Evolutionary conservation across 2,113 vertebrate genomes (phyloP).

Genomic region (Tenrec ecaudatus): DNA sequence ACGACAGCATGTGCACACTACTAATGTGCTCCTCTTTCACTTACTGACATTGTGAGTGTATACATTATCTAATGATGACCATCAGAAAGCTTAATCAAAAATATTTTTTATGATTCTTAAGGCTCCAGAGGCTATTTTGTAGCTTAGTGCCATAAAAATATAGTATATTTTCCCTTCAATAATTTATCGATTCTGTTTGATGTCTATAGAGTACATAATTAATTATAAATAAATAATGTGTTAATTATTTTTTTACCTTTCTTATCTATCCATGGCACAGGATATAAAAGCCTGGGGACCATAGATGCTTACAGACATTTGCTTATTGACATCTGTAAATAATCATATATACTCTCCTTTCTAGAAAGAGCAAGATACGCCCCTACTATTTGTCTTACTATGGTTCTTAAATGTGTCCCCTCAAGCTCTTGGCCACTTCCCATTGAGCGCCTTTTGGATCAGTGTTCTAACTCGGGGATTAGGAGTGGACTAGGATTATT

Average conservation of each 20-base stretch:
- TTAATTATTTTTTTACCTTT: neutral
- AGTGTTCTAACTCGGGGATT: neutral
- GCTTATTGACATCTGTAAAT: neutral
- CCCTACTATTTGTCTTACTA: no score
- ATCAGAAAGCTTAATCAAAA: neutral
- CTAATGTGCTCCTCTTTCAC: neutral
- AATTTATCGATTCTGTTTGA: conserved; percentile 21
- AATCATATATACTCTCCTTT: no score
- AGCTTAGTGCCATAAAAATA: neutral
- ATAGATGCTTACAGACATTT: conserved; percentile 34
- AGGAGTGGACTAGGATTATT: neutral
- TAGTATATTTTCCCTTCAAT: neutral
- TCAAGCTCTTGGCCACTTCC: neutral
- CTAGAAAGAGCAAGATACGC: no score
- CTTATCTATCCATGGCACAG: neutral
- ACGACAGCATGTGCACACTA: neutral
- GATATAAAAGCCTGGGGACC: neutral
- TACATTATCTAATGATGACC: neutral
- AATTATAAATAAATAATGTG: conserved; percentile 52
- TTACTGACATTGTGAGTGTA: neutral
- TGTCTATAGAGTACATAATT: conserved; percentile 21
- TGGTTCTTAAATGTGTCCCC: neutral
- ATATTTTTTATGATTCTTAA: neutral
- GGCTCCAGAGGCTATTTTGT: neutral
- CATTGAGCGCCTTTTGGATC: neutral